phyloP scores from a whole-genome alignment of 2,113 vertebrate genomes.

The Pardalotus punctatus region DNA sequence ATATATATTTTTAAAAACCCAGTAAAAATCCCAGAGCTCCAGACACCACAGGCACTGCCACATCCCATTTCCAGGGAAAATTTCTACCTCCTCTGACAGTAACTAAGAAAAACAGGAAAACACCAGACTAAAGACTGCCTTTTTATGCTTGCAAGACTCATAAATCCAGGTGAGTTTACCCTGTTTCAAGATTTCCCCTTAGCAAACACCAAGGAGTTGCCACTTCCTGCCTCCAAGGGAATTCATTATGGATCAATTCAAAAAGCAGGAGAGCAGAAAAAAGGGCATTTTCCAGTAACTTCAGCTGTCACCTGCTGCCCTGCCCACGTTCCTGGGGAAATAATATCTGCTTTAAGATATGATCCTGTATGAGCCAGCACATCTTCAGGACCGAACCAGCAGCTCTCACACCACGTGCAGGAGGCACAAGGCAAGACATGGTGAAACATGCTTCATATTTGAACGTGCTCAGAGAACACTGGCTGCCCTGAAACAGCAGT shows the following conservation, averaged over 20 bases:
- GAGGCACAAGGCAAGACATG: neutral
- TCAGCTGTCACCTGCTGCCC: neutral
- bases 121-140: neutral
- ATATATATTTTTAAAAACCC: neutral
- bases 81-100: neutral
- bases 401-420: neutral
- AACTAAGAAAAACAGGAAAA: neutral
- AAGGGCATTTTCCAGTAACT: neutral
- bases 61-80: neutral
- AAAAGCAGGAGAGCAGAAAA: neutral
- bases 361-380: neutral
- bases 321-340: neutral
- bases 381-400: neutral
- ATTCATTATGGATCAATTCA: neutral
- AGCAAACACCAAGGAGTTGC: neutral
- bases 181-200: neutral
- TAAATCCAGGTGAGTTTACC: neutral
- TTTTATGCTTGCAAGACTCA: neutral
- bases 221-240: neutral
- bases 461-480: neutral
- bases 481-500: neutral
- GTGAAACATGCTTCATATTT: neutral
- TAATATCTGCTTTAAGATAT: neutral
- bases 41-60: neutral
- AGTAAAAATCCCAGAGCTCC: neutral